Conservation (phyloP, 2,113 vertebrate genomes). For the Amblyopsis rosae region DNA sequence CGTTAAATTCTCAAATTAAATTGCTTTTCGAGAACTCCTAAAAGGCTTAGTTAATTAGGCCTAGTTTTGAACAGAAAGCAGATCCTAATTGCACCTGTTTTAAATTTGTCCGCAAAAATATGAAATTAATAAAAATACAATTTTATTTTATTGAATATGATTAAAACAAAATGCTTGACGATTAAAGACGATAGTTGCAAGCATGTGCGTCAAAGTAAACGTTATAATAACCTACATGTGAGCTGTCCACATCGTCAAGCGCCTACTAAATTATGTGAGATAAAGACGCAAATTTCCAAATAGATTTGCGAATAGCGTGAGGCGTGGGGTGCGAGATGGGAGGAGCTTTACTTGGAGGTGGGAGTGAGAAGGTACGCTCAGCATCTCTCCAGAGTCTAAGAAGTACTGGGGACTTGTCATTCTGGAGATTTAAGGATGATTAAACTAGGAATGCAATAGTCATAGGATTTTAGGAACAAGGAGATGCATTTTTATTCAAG, state of each 20-base stretch:
- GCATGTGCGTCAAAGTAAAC: no score
- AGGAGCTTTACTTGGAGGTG: slow-evolving; percentile 64
- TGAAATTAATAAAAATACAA: not conserved
- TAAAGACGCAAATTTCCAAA: slow-evolving; percentile 50
- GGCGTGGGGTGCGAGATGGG: slow-evolving; percentile 59
- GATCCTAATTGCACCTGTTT: not conserved
- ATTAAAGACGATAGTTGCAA: no score
- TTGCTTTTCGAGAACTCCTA: not conserved
- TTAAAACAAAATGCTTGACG: no score
- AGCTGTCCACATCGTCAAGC: not conserved
- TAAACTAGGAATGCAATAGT: slow-evolving; percentile 26
- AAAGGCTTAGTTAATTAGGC: not conserved
- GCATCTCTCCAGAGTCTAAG: slow-evolving; percentile 58
- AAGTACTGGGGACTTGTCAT: slow-evolving; percentile 35
- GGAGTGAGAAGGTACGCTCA: slow-evolving; percentile 56
- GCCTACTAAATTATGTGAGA: slow-evolving; percentile 48
- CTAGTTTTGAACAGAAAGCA: not conserved
- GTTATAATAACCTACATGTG: no score
- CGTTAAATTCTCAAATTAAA: not conserved
- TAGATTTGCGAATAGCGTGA: slow-evolving; percentile 65
- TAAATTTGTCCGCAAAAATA: not conserved
- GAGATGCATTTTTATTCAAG: slow-evolving; percentile 19
- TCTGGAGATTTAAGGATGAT: slow-evolving; percentile 41
- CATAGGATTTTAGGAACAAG: slow-evolving; percentile 4
- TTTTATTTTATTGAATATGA: not conserved